Base-by-base conservation (phyloP, 2,797 vertebrate species). In the Alectoris magna region DNA sequence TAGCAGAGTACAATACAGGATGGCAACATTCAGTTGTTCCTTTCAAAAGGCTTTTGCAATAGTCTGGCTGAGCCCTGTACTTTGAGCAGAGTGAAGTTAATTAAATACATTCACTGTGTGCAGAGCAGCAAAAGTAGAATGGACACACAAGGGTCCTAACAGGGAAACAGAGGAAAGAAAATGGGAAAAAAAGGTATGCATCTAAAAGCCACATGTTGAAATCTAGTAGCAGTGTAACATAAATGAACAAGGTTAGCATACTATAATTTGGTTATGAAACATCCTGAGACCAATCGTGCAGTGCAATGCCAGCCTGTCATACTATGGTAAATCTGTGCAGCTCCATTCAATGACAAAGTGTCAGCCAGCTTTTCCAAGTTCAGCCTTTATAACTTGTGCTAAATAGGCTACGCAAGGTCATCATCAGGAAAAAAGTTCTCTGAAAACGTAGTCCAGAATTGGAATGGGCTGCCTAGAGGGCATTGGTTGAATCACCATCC, bases 331-430 rank as follows among this genome's bases (percentile, higher is more conserved):
- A 80, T 58, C 41, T 58, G 46, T 0, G 0, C 38, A 51, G 17
- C 31, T 75, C n/a, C 17, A 8, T 39, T 34, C 24, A n/a, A 14
- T 41, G 59, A 62, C 21, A n/a, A 71, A 80, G 9, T 6, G n/a
- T 66, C 48, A 46, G 29, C 81, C 78, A 60, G 51, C 44, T 74
- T 87, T 59, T 39, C 68, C 69, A 49, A 53, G 53, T 60, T 87
- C 63, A 67, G 64, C 34, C 58, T 74, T 26, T 9, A 66, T 15
- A 78, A 23, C 36, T 78, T 43, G 38, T 41, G 55, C 39, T 38
- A 56, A 79, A 66, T 24, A 49, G 22, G 36, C 24, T 59, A 36
- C 24, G 36, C 58, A 79, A 79, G 67, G 43, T 41, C 71, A 71
- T 56, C 76, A 63, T 55, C 7, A 23, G 48, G 48, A 49, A 49